A percentile compares a stretch with the other conserved stretches of the same genome.
Evolutionary conservation across 2,888 invertebrate genomes (phyloP).

Genomic region (Podabrus alpinus): DNA sequence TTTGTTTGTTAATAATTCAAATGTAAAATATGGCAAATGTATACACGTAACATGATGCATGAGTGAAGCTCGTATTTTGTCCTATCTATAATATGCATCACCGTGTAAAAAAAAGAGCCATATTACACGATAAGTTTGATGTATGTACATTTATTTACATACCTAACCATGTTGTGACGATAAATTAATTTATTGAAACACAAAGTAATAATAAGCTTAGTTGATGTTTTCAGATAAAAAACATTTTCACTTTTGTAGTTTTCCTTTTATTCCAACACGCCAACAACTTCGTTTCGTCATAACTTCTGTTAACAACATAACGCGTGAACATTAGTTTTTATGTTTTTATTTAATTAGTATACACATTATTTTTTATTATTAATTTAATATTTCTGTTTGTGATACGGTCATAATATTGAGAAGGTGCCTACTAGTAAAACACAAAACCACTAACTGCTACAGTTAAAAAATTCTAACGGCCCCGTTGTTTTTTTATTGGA

Average conservation of each 20-base stretch:
- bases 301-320: neutral
- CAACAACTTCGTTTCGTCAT: neutral
- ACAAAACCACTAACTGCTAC: too few species aligned
- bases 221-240: neutral
- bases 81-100: constrained; percentile 16
- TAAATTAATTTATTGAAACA: constrained; percentile 1
- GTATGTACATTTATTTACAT: constrained; percentile 16
- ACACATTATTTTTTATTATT: neutral
- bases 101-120: constrained; percentile 11
- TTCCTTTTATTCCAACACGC: neutral
- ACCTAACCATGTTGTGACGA: constrained; percentile 2
- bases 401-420: too few species aligned
- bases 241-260: neutral
- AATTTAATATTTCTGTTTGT: too few species aligned
- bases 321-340: neutral
- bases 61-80: constrained; percentile 17
- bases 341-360: neutral
- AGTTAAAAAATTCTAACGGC: too few species aligned
- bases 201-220: neutral
- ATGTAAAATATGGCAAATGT: constrained; percentile 9
- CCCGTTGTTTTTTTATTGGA: too few species aligned
- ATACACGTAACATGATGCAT: constrained; percentile 12
- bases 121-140: constrained; percentile 3
- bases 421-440: too few species aligned
- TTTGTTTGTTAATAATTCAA: neutral